Evolutionary conservation across 2,113 vertebrate species (phyloP), one percentile per base, ranked within the genome.

Genomic region (Sturnira hondurensis): DNA sequence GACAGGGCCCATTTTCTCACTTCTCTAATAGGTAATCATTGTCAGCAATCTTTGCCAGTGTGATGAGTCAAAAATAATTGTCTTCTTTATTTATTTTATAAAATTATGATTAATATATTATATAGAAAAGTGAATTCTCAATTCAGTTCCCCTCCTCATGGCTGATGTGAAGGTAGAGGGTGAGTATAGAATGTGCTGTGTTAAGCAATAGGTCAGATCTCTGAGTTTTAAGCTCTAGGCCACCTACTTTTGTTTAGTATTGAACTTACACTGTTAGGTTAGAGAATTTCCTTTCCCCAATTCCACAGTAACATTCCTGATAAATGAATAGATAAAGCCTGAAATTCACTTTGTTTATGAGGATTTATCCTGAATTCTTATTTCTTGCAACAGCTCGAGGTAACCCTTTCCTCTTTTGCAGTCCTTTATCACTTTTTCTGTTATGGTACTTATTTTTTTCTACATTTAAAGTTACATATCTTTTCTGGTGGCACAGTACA

Each of bases 101-200:
- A 91, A 93, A 84, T 81, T 86, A 74, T 61, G 43, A 86, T 85
- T 88, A 61, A 89, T 81, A 90, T 94, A n/a, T 88, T 93, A 89
- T 43, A 74, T 28, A 96, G 43, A 63, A 88, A 93, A 91, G 12
- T 28, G 38, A 84, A 74, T 22, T 86, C n/a, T 81, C 7, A 61
- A 8, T 82, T 93, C 36, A 86, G 26, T 77, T 52, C 61, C 78
- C 70, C 7, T 95, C n/a, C 31, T 86, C 22, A 70, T 92, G 80
- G 17, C 33, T 86, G 33, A 56, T 41, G 36, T 5, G 22, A 73
- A 63, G 47, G 12, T 73, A 77, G 73, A 38, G 15, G 3, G 5
- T 68, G 38, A 77, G 28, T 71, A 17, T 14, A 67, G 65, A 89
- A 80, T 65, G 3, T 80, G 20, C 77, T 89, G 5, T 61, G 19